Base-by-base conservation (phyloP, 1,140 invertebrate genomes). In the Palaemon carinicauda region DNA sequence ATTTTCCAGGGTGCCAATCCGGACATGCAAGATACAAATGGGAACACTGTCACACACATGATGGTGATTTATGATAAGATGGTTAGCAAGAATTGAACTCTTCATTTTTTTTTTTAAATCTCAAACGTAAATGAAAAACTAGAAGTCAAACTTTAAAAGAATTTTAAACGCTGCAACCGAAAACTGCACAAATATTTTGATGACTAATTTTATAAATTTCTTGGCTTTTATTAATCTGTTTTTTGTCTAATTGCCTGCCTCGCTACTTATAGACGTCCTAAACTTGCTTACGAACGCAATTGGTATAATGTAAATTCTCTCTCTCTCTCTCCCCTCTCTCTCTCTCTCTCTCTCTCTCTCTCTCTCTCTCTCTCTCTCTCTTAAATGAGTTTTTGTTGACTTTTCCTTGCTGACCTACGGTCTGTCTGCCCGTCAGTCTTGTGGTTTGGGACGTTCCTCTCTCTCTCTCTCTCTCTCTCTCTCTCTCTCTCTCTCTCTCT, bases 31-130 rank as follows among this genome's bases (percentile, higher is more conserved):
- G 98, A 99, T 90, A 97, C 96, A 0, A 99, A 99, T 92, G 98
- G 98, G 75, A 99, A 99, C 90, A 99, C 97, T 0, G 96, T 98
- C 1, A 92, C 99, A 7, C 98, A 99, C 91, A 97, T 99, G 95
- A 92, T 99, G 15, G 97, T 99, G 56, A 99, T 99, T 90, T 97
- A 98, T 91, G 95, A 98, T 89, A 99, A 98, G 92, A 92, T 96
- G 90, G 97, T 97, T 92, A 93, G 88, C 85, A 77, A 78, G 79
- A 24, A n/a, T n/a, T n/a, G 17, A 50, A 5, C 15, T 24, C 7
- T 78, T 53, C 1, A 52, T 27, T 78, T 2, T 2, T n/a, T 7
- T n/a, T 4, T 52, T 12, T n/a, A 10, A 3, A 27, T 21, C 27
- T 19, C n/a, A n/a, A n/a, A n/a, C n/a, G n/a, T n/a, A n/a, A n/a